Evolutionary conservation across 2,113 vertebrate species (phyloP).

Genomic region (Strix aluco): DNA sequence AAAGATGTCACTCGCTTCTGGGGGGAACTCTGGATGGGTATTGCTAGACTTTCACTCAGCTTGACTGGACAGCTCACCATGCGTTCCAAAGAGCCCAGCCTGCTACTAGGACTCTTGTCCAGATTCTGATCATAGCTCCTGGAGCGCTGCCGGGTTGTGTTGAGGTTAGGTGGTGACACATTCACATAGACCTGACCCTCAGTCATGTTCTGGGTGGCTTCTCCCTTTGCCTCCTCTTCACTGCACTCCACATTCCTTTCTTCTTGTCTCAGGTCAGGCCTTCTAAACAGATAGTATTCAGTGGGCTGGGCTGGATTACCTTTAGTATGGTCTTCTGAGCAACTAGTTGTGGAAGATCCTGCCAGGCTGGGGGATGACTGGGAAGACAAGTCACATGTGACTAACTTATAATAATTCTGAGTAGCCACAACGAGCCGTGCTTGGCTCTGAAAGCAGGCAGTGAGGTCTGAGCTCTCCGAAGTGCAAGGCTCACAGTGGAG

Average conservation of each 20-base stretch:
- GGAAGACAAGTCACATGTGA: slow-evolving; percentile 94
- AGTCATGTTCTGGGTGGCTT: slow-evolving; percentile 57
- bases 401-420: slow-evolving; percentile 98
- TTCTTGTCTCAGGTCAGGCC: slow-evolving; percentile 57
- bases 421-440: slow-evolving; percentile 93
- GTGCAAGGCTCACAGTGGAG: slow-evolving; percentile 76
- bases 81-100: slow-evolving; percentile 88
- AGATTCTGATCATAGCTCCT: slow-evolving; percentile 96
- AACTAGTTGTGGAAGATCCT: slow-evolving; percentile 92
- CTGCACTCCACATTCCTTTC: slow-evolving; percentile 55
- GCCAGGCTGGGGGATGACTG: slow-evolving; percentile 94
- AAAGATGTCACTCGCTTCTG: slow-evolving; percentile 91
- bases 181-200: slow-evolving; percentile 94
- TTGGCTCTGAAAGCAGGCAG: slow-evolving; percentile 92
- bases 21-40: slow-evolving; percentile 70
- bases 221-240: slow-evolving; percentile 26
- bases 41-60: slow-evolving; percentile 82
- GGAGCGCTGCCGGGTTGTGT: slow-evolving; percentile 80
- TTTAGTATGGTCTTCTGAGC: slow-evolving; percentile 90
- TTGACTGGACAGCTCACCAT: slow-evolving; percentile 96
- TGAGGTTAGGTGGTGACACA: slow-evolving; percentile 81
- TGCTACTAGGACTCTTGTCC: slow-evolving; percentile 80
- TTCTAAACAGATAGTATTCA: slow-evolving; percentile 94
- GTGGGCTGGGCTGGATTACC: slow-evolving; percentile 88
- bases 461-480: slow-evolving; percentile 80